Conservation (phyloP, 2,797 vertebrate species). For the Helostoma temminkii region DNA sequence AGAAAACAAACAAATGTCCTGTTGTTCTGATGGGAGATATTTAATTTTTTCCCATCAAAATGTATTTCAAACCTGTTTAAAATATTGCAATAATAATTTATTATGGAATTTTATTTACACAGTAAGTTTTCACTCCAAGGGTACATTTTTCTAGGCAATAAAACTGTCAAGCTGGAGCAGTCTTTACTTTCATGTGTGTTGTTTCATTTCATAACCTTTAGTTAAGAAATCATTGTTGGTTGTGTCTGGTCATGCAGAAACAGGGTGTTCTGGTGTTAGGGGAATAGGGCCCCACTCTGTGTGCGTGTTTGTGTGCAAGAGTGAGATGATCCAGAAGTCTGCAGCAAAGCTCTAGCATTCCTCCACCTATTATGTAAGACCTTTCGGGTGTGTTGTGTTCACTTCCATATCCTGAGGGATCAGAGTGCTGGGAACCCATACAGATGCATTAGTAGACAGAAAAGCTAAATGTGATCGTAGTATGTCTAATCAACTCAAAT, state of each 20-base stretch:
- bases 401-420: conserved; percentile 32
- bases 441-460: not conserved
- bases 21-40: conserved; percentile 10
- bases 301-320: not conserved
- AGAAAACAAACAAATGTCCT: not conserved
- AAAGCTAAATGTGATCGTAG: not conserved
- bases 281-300: conserved; percentile 42
- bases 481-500: not conserved
- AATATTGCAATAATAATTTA: conserved; percentile 53
- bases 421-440: conserved; percentile 1
- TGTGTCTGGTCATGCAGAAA: conserved; percentile 8
- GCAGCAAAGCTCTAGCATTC: conserved; percentile 76
- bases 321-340: conserved; percentile 61
- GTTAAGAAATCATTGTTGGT: not conserved
- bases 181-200: not conserved
- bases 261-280: conserved; percentile 7
- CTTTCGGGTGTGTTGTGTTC: conserved; percentile 33
- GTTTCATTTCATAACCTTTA: not conserved
- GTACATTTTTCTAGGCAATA: conserved; percentile 41
- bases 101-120: conserved; percentile 32
- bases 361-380: conserved; percentile 74
- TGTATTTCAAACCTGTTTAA: conserved; percentile 13
- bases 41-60: conserved; percentile 44
- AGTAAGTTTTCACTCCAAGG: not conserved
- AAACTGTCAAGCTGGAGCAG: conserved; percentile 7